These are phyloP conservation scores for Falco biarmicus DNA, from an alignment of 2,797 vertebrate species.

Conservation along the genomic window DNA sequence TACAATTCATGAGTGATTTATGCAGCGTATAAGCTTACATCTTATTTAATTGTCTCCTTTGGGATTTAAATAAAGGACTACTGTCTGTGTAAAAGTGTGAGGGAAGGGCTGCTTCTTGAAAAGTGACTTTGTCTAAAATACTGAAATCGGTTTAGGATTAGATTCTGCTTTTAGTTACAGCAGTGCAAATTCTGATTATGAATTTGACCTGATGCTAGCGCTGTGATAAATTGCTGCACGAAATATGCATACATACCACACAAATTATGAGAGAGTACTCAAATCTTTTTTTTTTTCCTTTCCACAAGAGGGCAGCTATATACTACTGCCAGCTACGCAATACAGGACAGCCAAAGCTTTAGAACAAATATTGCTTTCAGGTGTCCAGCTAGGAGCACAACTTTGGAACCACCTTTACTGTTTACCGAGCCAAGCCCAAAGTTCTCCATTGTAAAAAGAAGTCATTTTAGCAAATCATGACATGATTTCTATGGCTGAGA, in stretches of 20 bases:
- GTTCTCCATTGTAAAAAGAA: background rate
- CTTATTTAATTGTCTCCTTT: background rate
- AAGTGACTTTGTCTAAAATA: background rate
- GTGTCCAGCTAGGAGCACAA: background rate
- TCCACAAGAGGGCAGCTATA: constrained; percentile 26
- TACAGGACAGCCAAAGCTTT: accelerated
- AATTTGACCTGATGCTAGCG: background rate
- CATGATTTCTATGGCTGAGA: background rate
- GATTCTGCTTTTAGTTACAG: background rate
- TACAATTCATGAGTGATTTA: background rate
- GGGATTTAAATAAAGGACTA: background rate
- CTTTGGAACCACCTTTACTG: background rate
- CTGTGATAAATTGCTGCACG: background rate
- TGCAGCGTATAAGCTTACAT: background rate
- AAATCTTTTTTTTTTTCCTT: background rate
- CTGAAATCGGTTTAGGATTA: background rate
- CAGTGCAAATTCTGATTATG: background rate
- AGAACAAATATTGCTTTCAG: background rate
- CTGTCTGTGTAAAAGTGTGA: background rate
- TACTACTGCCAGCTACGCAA: background rate
- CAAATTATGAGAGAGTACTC: background rate
- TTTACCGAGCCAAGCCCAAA: background rate
- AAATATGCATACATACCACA: background rate
- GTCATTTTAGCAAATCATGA: background rate
- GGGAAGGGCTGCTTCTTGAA: background rate